These are phyloP conservation scores for Denticeps clupeoides DNA, from an alignment of 2,797 vertebrate genomes.

Conservation along the genomic window DNA sequence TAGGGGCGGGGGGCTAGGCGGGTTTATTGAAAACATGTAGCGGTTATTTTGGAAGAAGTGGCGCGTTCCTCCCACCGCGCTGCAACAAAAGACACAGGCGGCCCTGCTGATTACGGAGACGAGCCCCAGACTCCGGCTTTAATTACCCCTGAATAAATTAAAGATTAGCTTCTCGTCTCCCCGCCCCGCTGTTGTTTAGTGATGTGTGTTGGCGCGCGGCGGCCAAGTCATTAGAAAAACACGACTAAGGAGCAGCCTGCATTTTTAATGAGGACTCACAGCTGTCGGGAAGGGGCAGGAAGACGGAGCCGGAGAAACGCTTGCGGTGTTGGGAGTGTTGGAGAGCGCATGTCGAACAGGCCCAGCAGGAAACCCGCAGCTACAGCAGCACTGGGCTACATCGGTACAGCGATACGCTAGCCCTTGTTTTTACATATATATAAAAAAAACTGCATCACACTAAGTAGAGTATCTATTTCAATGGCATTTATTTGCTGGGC, in stretches of 20 bases:
- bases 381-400: no score
- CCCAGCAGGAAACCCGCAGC: no score
- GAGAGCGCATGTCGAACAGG: no score
- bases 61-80: conserved; percentile 19
- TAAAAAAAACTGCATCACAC: no score
- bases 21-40: conserved; percentile 38
- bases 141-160: conserved; percentile 47
- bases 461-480: no score
- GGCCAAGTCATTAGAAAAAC: conserved; percentile 47
- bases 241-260: conserved; percentile 48
- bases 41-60: conserved; percentile 17
- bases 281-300: conserved; percentile 41
- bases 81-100: conserved; percentile 27
- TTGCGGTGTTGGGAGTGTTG: no score
- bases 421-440: no score
- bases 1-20: background rate
- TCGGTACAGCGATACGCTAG: no score
- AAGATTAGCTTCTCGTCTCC: conserved; percentile 44
- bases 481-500: no score
- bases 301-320: background rate
- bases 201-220: conserved; percentile 38
- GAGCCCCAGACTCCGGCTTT: conserved; percentile 34
- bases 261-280: conserved; percentile 58
- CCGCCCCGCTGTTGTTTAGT: conserved; percentile 30
- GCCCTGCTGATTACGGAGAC: conserved; percentile 33